A percentile compares a stretch with the other conserved stretches of the same genome.
phyloP scores from a whole-genome alignment of 2,797 vertebrate genomes.

The Astyanax mexicanus region DNA sequence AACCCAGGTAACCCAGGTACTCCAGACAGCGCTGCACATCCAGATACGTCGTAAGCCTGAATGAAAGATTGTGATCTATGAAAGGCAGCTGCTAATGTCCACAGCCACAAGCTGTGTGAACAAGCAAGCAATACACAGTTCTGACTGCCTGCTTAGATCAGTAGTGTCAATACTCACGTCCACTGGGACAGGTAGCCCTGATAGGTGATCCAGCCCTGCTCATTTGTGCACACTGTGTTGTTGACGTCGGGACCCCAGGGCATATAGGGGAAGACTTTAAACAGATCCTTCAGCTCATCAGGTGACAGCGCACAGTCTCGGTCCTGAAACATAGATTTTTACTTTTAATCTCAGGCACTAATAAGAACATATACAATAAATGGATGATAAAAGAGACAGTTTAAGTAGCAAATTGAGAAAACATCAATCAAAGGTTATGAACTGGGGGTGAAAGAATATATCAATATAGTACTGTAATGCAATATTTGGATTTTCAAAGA shows the following conservation, averaged over 20 bases:
- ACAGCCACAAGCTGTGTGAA: background rate
- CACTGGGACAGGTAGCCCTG: slow-evolving; percentile 98
- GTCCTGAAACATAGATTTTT: slow-evolving; percentile 85
- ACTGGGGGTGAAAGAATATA: too few species aligned
- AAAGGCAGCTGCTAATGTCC: background rate
- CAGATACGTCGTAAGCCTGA: slow-evolving; percentile 93
- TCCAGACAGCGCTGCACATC: slow-evolving; percentile 96
- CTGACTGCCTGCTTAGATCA: background rate
- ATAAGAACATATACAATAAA: too few species aligned
- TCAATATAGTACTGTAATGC: too few species aligned
- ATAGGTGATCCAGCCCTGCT: slow-evolving; percentile 97
- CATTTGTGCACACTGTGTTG: slow-evolving; percentile 94
- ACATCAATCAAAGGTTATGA: too few species aligned
- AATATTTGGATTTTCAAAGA: too few species aligned
- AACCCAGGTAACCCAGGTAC: slow-evolving; percentile 95
- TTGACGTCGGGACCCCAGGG: slow-evolving; percentile 98
- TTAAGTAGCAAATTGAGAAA: too few species aligned
- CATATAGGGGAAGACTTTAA: slow-evolving; percentile 98
- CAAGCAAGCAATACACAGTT: background rate
- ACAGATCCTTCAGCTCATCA: slow-evolving; percentile 95
- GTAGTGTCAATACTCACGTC: slow-evolving; percentile 86
- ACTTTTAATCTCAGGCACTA: too few species aligned
- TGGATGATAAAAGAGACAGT: too few species aligned
- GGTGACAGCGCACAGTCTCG: slow-evolving; percentile 96
- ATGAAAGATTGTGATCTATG: slow-evolving; percentile 18